Percentiles rank a stretch among this genome's conserved stretches.
Conservation (phyloP, 2,113 vertebrate species). For the Addax nasomaculatus region DNA sequence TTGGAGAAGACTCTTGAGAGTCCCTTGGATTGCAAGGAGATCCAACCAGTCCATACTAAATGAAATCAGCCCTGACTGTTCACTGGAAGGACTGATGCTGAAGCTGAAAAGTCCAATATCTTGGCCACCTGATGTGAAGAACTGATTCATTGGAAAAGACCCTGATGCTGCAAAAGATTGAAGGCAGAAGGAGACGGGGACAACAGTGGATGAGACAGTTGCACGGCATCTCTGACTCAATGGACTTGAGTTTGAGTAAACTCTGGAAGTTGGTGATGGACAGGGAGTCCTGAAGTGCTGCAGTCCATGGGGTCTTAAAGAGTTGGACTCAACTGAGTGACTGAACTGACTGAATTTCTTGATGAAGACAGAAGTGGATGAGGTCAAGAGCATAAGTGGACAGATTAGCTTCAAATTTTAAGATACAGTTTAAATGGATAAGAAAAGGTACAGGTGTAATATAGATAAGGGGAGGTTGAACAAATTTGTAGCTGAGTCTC, state of each 20-base stretch:
- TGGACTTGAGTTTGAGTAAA: neutral
- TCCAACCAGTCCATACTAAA: neutral
- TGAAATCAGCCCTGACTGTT: neutral
- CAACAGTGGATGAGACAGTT: neutral
- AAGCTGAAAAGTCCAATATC: neutral
- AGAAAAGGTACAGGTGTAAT: neutral
- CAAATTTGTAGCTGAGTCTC: neutral
- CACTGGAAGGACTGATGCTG: neutral
- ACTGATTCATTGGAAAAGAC: neutral
- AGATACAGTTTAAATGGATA: neutral
- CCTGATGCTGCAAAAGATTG: neutral
- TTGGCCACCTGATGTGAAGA: neutral
- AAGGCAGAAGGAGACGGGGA: neutral
- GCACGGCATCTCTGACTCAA: neutral
- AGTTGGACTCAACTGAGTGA: neutral
- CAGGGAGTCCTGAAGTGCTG: neutral
- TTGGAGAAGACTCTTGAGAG: neutral
- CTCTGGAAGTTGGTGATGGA: neutral
- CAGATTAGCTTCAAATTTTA: neutral
- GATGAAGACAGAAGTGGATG: neutral
- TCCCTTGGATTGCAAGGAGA: neutral
- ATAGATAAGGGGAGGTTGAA: neutral
- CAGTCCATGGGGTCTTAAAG: neutral
- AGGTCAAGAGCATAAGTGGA: neutral
- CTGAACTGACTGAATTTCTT: neutral